phyloP scores from a whole-genome alignment of 2,113 vertebrate species.

The Aphyosemion australe region DNA sequence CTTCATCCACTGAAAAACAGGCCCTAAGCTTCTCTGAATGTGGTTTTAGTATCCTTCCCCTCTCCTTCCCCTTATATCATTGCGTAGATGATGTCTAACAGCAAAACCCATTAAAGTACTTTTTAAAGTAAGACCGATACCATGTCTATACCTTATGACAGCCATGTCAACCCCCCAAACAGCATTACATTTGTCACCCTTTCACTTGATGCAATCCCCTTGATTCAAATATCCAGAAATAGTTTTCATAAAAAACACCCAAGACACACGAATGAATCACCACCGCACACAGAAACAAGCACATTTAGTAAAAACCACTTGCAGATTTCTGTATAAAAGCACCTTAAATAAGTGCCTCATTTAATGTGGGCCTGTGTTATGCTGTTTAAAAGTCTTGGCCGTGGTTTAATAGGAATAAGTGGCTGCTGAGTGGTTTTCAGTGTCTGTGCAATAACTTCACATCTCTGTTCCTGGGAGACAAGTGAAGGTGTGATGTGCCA shows the following conservation, averaged over 20 bases:
- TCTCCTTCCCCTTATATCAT: neutral
- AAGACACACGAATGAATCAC: constrained; percentile 26
- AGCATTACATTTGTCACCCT: constrained; percentile 28
- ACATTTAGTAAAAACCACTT: constrained; percentile 28
- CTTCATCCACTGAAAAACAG: too few species aligned
- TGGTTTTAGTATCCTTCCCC: too few species aligned
- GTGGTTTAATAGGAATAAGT: constrained; percentile 3
- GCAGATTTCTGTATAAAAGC: constrained; percentile 40
- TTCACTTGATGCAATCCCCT: constrained; percentile 27
- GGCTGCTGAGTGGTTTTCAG: constrained; percentile 28
- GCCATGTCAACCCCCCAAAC: constrained; percentile 9
- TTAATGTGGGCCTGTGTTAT: constrained; percentile 16
- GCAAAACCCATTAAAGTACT: too few species aligned
- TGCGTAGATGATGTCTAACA: too few species aligned
- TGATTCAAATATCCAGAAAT: neutral
- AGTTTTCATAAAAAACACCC: constrained; percentile 4
- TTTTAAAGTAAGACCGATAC: too few species aligned
- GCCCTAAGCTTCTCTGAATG: too few species aligned
- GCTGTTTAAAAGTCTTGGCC: constrained; percentile 34
- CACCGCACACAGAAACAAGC: constrained; percentile 25
- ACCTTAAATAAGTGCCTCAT: constrained; percentile 27
- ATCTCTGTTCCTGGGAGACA: constrained; percentile 24
- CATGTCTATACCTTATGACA: too few species aligned
- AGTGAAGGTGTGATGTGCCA: neutral
- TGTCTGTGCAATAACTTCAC: constrained; percentile 38